Evolutionary conservation across 2,888 invertebrate genomes (phyloP), one percentile per base, ranked within the genome.

Genomic region (Archaeoteleia sp.): DNA sequence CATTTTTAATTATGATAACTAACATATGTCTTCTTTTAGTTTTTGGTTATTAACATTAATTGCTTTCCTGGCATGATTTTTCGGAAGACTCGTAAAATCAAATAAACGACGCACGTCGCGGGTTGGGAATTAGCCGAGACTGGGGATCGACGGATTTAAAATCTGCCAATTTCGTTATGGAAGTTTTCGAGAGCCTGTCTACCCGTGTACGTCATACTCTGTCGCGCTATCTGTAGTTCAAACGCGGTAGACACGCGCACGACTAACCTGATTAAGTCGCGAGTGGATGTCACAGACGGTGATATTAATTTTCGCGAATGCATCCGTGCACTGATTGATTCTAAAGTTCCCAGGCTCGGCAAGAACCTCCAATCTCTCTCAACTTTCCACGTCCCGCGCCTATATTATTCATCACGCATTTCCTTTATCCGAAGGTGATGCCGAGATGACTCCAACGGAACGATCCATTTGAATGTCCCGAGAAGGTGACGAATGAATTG

Each of bases 261-360:
- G 40, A 71, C 71, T 82, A 82, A 81, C 74, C 74, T 76, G 75
- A 82, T 82, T 82, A 83, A 74, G 75, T 70, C 77, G 73, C 75
- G 73, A 76, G 72, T 70, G 69, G 72, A 77, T 81, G 78, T 80
- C 78, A 74, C 74, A 72, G 79, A 80, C 79, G 76, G 74, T 81
- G 79, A 82, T 82, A 82, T 82, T 82, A 81, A 82, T 82, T 81
- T 80, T 83, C 82, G 73, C 80, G 74, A 80, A 83, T 82, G 78
- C 79, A 79, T 80, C 81, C 75, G 76, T 65, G 76, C 78, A 77
- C 80, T 82, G 82, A 82, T 83, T 83, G 83, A 82, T 82, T 82
- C 76, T 74, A 81, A 83, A 83, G 78, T 83, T 83, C 77, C 75
- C 71, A 15, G 48, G 69, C 65, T 57, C 63, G 67, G 67, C 80